phyloP scores from a whole-genome alignment of 2,797 vertebrate species.

The Mus caroli region DNA sequence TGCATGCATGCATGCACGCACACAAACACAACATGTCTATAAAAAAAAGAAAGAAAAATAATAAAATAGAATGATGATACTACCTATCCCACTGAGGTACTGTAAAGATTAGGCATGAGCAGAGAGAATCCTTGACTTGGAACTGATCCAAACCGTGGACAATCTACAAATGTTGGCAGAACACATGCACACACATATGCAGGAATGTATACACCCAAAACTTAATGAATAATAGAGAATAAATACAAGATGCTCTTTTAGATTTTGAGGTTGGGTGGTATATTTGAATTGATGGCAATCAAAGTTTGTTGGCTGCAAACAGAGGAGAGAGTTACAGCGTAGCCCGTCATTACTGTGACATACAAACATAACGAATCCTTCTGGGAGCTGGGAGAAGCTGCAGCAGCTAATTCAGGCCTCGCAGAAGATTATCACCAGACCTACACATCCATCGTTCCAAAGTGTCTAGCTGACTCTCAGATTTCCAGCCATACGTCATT shows the following conservation, averaged over 20 bases:
- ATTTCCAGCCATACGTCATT: slow-evolving; percentile 30
- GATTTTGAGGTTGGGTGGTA: not conserved
- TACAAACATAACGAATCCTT: slow-evolving; percentile 1
- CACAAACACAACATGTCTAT: not conserved
- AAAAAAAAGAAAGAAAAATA: not conserved
- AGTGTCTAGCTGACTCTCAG: slow-evolving; percentile 62
- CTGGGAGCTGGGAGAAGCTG: not conserved
- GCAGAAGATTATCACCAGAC: slow-evolving; percentile 46
- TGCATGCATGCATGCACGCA: not conserved
- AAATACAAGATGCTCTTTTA: slow-evolving; percentile 20
- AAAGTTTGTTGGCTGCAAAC: not conserved
- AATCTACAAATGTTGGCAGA: not conserved
- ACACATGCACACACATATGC: not conserved
- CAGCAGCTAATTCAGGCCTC: not conserved
- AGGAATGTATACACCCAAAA: not conserved
- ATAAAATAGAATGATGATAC: not conserved
- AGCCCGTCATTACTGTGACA: not conserved
- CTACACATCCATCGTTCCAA: not conserved
- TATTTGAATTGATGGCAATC: slow-evolving; percentile 11
- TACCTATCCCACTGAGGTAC: not conserved
- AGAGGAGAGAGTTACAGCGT: not conserved
- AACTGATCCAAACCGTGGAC: not conserved
- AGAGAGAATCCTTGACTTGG: not conserved
- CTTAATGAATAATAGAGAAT: slow-evolving; percentile 40
- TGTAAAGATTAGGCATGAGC: not conserved